Conservation (phyloP, 2,888 invertebrate species). For the Ochropleura plecta region DNA sequence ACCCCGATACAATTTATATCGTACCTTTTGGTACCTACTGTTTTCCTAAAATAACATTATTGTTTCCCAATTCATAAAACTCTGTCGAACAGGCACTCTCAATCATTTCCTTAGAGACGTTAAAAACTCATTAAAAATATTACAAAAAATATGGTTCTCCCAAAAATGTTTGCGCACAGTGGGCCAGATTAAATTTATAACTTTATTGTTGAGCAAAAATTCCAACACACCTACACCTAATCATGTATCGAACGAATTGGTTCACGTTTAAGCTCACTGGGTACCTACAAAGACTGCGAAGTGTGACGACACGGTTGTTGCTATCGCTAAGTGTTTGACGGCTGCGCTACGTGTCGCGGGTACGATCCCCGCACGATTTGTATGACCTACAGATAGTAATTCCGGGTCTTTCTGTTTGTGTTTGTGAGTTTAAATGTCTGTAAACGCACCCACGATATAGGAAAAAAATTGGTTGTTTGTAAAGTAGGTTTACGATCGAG, state of each 20-base stretch:
- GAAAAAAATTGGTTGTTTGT: no score
- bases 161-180: conserved; percentile 46
- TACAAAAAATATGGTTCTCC: conserved; percentile 51
- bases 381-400: no score
- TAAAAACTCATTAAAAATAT: conserved; percentile 65
- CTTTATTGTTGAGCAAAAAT: conserved; percentile 53
- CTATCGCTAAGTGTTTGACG: no score
- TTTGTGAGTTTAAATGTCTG: no score
- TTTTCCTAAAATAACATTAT: conserved; percentile 31
- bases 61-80: conserved; percentile 55
- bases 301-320: no score
- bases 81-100: conserved; percentile 55
- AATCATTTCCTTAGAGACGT: conserved; percentile 65
- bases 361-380: no score
- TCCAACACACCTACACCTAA: not conserved
- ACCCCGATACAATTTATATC: not conserved
- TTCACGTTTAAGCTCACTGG: conserved; percentile 2
- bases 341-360: no score
- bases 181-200: conserved; percentile 55
- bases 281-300: not conserved
- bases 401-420: no score
- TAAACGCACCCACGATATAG: no score
- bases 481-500: no score
- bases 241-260: not conserved
- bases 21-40: not conserved